Percentiles rank a stretch among this genome's conserved stretches.
Evolutionary conservation across 2,113 vertebrate species (phyloP).

Genomic region (Hyperoodon ampullatus): DNA sequence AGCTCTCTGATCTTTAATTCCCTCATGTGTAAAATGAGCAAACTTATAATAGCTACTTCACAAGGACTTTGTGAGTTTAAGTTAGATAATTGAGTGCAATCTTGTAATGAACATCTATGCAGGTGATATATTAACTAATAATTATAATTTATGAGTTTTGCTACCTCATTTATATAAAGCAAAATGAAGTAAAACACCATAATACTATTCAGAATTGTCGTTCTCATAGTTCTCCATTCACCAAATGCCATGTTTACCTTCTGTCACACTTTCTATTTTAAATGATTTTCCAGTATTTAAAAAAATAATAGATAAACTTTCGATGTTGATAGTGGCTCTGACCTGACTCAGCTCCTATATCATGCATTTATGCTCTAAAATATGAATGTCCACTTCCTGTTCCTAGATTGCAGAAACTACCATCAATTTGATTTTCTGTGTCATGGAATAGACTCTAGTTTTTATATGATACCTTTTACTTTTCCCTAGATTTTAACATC

Average conservation of each 20-base stretch:
- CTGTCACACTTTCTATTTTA: not conserved
- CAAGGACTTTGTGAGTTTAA: not conserved
- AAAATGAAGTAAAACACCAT: not conserved
- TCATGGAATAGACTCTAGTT: not conserved
- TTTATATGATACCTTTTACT: not conserved
- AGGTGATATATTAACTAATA: not conserved
- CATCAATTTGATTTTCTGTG: not conserved
- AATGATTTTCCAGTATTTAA: not conserved
- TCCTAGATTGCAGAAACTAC: not conserved
- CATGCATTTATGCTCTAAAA: not conserved
- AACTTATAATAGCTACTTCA: not conserved
- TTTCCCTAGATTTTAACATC: constrained; percentile 26
- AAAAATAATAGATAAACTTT: not conserved
- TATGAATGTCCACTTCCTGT: not conserved
- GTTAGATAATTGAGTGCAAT: not conserved
- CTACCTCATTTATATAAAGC: not conserved
- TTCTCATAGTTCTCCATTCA: not conserved
- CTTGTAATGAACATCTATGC: not conserved
- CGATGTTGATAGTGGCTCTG: not conserved
- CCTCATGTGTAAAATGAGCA: constrained; percentile 3
- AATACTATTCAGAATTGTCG: not conserved
- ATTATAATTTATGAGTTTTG: not conserved
- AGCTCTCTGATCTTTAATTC: constrained; percentile 4
- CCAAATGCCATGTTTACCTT: not conserved
- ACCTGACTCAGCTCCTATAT: not conserved